Conservation (phyloP, 2,113 vertebrate genomes). For the Puntigrus tetrazona region DNA sequence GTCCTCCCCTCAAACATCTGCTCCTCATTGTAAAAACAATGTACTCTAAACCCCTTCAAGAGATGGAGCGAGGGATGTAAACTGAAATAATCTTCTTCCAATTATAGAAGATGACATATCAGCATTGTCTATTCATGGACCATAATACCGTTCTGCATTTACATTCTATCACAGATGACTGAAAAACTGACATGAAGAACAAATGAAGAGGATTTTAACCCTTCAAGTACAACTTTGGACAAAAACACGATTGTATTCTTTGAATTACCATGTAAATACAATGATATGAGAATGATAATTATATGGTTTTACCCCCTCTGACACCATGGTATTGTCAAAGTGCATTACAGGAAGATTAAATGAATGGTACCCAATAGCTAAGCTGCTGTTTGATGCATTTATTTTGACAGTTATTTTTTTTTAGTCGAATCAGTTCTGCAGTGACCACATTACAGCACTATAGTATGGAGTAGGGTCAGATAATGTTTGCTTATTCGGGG, state of each 20-base stretch:
- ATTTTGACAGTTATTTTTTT: not conserved
- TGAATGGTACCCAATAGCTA: not conserved
- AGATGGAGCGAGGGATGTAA: constrained; percentile 17
- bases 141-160: constrained; percentile 20
- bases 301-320: not conserved
- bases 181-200: not conserved
- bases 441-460: not conserved
- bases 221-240: not conserved
- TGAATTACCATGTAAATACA: not conserved
- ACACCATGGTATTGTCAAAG: not conserved
- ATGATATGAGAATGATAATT: not conserved
- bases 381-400: not conserved
- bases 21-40: constrained; percentile 2
- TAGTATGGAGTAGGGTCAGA: constrained; percentile 6
- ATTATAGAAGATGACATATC: constrained; percentile 12
- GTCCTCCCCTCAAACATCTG: constrained; percentile 20
- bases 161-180: constrained; percentile 24
- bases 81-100: constrained; percentile 41
- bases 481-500: constrained; percentile 3
- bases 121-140: constrained; percentile 23
- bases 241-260: not conserved
- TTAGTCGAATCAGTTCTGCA: not conserved
- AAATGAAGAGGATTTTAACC: not conserved
- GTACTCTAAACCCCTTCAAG: not conserved
- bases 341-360: not conserved